Percentiles rank a stretch among this genome's conserved stretches.
These are phyloP conservation scores for Thereva unica DNA, from an alignment of 2,888 invertebrate genomes.

Conservation along the genomic window DNA sequence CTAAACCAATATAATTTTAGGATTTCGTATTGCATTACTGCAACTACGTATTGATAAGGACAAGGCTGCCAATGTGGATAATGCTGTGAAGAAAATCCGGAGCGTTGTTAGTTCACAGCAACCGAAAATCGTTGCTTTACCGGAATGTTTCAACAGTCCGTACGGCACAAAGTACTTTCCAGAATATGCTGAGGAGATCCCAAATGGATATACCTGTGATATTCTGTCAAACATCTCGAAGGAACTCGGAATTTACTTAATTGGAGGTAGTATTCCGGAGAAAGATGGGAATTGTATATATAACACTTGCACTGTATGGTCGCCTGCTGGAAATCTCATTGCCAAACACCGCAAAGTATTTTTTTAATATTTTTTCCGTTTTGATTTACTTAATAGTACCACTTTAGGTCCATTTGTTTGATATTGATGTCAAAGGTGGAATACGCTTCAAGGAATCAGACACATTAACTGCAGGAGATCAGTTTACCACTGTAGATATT, in stretches of 20 bases:
- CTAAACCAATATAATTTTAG: slow-evolving; percentile 53
- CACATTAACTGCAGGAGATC: slow-evolving; percentile 74
- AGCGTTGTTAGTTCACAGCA: slow-evolving; percentile 67
- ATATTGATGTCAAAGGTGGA: slow-evolving; percentile 91
- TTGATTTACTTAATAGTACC: background rate
- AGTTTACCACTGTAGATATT: slow-evolving; percentile 73
- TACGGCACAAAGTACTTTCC: slow-evolving; percentile 86
- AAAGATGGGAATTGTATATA: slow-evolving; percentile 65
- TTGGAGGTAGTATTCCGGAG: slow-evolving; percentile 93
- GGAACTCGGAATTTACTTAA: slow-evolving; percentile 74
- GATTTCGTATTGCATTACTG: slow-evolving; percentile 75
- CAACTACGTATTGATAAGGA: slow-evolving; percentile 78
- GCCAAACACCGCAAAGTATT: slow-evolving; percentile 81
- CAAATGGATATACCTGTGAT: slow-evolving; percentile 73
- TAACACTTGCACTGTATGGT: slow-evolving; percentile 90
- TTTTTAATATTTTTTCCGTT: background rate
- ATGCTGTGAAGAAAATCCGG: slow-evolving; percentile 72
- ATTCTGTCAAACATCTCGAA: slow-evolving; percentile 76
- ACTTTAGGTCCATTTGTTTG: slow-evolving; percentile 84
- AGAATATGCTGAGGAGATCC: slow-evolving; percentile 84
- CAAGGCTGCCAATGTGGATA: slow-evolving; percentile 74
- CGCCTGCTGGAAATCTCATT: slow-evolving; percentile 74
- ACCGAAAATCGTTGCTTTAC: slow-evolving; percentile 70
- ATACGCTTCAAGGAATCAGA: slow-evolving; percentile 94
- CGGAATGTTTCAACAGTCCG: slow-evolving; percentile 94